These are phyloP conservation scores for Mixornis gularis DNA, from an alignment of 2,113 vertebrate genomes.

Conservation along the genomic window DNA sequence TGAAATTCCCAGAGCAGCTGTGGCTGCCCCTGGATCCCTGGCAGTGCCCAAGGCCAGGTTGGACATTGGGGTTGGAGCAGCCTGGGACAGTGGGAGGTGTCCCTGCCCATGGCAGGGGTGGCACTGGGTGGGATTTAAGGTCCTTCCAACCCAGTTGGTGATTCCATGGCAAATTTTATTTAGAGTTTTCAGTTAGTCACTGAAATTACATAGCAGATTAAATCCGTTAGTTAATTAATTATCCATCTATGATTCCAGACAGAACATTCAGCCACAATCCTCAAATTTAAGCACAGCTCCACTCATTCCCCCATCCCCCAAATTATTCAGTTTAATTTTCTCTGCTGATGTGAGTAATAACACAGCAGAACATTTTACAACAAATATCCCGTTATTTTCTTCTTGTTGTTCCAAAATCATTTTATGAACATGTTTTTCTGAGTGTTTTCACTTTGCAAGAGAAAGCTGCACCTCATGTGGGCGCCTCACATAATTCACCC, in stretches of 20 bases:
- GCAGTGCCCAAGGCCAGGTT: neutral
- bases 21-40: too few species aligned
- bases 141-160: neutral
- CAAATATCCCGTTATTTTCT: neutral
- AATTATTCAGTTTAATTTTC: neutral
- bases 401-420: neutral
- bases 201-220: neutral
- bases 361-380: neutral
- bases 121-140: accelerated
- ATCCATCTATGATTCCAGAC: neutral
- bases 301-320: neutral
- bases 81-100: neutral
- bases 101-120: neutral
- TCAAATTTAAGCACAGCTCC: neutral
- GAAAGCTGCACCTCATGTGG: neutral
- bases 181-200: neutral
- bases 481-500: neutral
- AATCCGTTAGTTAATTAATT: neutral
- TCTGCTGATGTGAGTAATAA: neutral
- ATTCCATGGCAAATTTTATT: neutral
- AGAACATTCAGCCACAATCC: neutral
- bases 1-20: too few species aligned
- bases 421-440: neutral
- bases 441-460: neutral
- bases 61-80: neutral